Evolutionary conservation across 2,797 vertebrate genomes (phyloP).

Genomic region (Micrastur ruficollis): DNA sequence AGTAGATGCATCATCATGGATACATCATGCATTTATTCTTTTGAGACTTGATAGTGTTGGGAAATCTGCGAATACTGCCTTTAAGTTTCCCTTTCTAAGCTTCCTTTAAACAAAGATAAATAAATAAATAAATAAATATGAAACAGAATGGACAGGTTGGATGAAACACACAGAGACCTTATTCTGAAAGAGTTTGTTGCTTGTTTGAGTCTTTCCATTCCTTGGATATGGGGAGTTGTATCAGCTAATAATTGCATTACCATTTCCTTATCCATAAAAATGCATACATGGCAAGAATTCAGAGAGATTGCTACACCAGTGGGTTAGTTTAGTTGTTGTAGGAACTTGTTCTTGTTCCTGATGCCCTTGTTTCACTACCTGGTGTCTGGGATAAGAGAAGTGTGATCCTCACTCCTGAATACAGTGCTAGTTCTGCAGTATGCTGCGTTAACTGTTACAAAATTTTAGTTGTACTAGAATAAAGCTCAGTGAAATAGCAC

Average conservation of each 20-base stretch:
- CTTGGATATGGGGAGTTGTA: neutral
- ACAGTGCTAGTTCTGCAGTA: neutral
- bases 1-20: neutral
- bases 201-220: neutral
- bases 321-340: neutral
- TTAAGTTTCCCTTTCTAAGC: neutral
- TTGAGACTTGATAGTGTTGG: neutral
- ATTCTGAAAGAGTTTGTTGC: neutral
- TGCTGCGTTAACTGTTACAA: neutral
- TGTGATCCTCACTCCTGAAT: neutral
- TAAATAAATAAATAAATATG: neutral
- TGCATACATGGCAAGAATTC: too few relatives aligned
- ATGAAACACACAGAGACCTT: neutral
- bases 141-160: neutral
- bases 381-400: neutral
- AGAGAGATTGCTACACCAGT: neutral
- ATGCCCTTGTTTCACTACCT: neutral
- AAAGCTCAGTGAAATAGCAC: neutral
- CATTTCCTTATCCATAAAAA: neutral
- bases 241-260: neutral
- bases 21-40: neutral
- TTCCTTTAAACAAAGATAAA: neutral
- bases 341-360: neutral
- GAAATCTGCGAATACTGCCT: neutral
- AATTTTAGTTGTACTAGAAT: neutral